Evolutionary conservation across 37 sponge, comb jelly and placozoan genomes (phyloP), one percentile per base, ranked within the genome.

Genomic region (Cladorhizidae sp.): DNA sequence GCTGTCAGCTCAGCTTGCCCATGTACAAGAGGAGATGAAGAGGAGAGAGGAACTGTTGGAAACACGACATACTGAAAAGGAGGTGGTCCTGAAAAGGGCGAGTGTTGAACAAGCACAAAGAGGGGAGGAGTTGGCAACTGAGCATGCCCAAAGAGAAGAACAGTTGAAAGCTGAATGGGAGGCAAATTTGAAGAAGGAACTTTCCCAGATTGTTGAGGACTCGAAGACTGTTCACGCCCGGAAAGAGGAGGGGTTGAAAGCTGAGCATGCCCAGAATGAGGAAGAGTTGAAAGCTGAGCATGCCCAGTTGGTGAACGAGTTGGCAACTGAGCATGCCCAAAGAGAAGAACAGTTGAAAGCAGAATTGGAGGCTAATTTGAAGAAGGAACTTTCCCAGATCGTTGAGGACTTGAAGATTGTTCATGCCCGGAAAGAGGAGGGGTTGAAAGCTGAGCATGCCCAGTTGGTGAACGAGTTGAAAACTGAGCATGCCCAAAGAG

Each of bases 251-350:
- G 36, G 18, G 0, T 26, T 73, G 32, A 73, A 73, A 15, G 20
- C n/a, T 11, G 74, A 73, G 55, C 55, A 54, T 31, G 74, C 26
- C 15, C 23, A 22, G 12, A 51, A 20, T 17, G 65, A 29, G 1
- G 65, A 33, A 35, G 65, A 65, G 65, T 65, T 65, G 55, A 8
- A 52, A 52, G 54, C 12, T n/a, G 75, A 25, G 50, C 20, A 32
- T 50, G 20, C 26, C 12, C 55, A 20, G 11, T 54, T 29, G 35
- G 54, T 50, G 35, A 35, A 22, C 9, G 54, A 75, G 12, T n/a
- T 21, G 22, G 74, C 5, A 73, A n/a, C n/a, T n/a, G n/a, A n/a
- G n/a, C n/a, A n/a, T n/a, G n/a, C n/a, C n/a, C 49, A 9, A 45
- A 45, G 9, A 9, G 49, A 45, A 9, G 49, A 45, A 45, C 49